Conservation (phyloP, 1,140 invertebrate species). For the Caenorhabditis remanei region DNA sequence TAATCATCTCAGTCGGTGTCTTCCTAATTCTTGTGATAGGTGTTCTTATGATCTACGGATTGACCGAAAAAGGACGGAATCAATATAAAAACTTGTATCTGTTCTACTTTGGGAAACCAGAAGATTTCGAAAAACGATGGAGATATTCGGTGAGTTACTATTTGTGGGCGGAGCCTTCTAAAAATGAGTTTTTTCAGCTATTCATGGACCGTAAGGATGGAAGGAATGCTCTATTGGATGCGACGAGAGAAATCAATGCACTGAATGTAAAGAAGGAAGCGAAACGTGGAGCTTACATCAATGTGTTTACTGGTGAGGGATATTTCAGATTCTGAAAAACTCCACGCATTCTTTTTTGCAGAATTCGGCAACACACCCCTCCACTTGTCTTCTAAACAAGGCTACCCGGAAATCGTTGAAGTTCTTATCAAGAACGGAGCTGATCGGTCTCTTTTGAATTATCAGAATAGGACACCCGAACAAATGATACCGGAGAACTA, state of each 20-base stretch:
- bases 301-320: neutral
- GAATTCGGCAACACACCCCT: neutral
- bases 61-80: neutral
- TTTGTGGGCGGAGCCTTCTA: too few species aligned
- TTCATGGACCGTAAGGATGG: neutral
- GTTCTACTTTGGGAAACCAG: neutral
- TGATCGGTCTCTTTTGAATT: neutral
- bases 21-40: neutral
- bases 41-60: neutral
- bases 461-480: neutral
- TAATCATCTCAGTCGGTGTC: neutral
- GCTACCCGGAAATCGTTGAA: neutral
- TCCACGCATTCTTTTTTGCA: neutral
- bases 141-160: neutral
- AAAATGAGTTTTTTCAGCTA: neutral
- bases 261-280: neutral
- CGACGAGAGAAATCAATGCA: neutral
- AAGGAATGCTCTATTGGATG: neutral
- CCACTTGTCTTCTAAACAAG: neutral
- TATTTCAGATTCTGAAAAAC: neutral
- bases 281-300: neutral
- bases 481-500: neutral
- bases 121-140: neutral
- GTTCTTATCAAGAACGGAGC: slow-evolving; percentile 23
- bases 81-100: neutral